phyloP scores from a whole-genome alignment of 2,113 vertebrate genomes.

The Pao palembangensis region DNA sequence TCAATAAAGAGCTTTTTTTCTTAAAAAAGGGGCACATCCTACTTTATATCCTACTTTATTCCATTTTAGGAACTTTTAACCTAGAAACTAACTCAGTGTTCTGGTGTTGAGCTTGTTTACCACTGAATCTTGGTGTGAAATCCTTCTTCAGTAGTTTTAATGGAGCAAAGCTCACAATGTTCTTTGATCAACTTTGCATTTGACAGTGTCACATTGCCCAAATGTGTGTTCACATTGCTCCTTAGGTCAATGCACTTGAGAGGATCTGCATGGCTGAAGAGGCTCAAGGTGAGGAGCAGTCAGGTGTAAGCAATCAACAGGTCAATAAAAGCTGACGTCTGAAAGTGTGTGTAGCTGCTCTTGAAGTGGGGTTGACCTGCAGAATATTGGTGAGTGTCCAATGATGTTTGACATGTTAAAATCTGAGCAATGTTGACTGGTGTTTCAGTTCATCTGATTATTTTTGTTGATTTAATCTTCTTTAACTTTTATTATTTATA shows the following conservation, averaged over 20 bases:
- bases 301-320: conserved; percentile 54
- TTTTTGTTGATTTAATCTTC: not conserved
- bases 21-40: no score
- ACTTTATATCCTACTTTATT: no score
- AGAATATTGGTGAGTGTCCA: conserved; percentile 13
- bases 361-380: not conserved
- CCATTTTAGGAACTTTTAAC: no score
- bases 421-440: not conserved
- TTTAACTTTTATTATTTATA: not conserved
- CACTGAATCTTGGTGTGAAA: no score
- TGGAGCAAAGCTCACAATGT: no score
- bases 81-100: no score
- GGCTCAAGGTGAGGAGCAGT: not conserved
- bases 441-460: not conserved
- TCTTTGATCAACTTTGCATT: no score
- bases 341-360: rapidly evolving
- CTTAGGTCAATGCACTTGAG: not conserved
- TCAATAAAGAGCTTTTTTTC: no score
- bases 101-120: no score
- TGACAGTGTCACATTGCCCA: not conserved
- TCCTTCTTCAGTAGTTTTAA: no score
- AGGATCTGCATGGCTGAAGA: not conserved
- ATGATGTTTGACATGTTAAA: not conserved
- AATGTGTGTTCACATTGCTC: not conserved
- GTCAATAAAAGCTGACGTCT: conserved; percentile 20